phyloP scores from a whole-genome alignment of 1,140 invertebrate species.

The Phymastichus coffea region DNA sequence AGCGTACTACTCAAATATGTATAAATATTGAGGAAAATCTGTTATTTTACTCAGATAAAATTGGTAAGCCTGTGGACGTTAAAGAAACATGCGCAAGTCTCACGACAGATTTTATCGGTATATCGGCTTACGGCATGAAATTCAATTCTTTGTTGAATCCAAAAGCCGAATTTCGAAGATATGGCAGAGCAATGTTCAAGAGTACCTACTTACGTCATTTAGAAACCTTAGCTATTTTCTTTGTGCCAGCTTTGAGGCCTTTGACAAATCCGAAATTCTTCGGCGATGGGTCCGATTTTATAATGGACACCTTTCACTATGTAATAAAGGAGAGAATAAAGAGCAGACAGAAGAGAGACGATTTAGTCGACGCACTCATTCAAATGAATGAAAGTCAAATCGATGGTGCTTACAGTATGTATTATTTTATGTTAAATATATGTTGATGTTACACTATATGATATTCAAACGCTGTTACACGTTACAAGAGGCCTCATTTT shows the following conservation, averaged over 20 bases:
- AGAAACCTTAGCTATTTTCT: constrained; percentile 28
- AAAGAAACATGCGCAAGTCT: constrained; percentile 48
- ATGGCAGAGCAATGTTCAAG: constrained; percentile 49
- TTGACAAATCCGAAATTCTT: constrained; percentile 38
- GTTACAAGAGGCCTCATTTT: too few relatives aligned
- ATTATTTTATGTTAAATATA: too few relatives aligned
- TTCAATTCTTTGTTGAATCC: constrained; percentile 47
- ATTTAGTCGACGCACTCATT: not conserved
- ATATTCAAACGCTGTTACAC: too few relatives aligned
- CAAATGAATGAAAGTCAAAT: not conserved
- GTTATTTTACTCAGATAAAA: too few relatives aligned
- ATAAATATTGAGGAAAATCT: too few relatives aligned
- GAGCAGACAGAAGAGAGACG: constrained; percentile 31
- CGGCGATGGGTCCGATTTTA: too few relatives aligned
- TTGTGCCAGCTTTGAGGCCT: constrained; percentile 26
- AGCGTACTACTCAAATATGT: too few relatives aligned
- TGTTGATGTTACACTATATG: too few relatives aligned
- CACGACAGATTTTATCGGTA: constrained; percentile 55
- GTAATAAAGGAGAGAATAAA: constrained; percentile 39
- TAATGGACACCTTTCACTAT: constrained; percentile 38
- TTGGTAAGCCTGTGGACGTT: too few relatives aligned
- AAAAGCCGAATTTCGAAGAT: constrained; percentile 39
- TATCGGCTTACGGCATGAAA: constrained; percentile 52
- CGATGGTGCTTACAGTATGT: too few relatives aligned
- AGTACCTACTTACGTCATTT: constrained; percentile 50